phyloP scores from a whole-genome alignment of 2,888 invertebrate genomes.

The Pseudeuparius sepicola region DNA sequence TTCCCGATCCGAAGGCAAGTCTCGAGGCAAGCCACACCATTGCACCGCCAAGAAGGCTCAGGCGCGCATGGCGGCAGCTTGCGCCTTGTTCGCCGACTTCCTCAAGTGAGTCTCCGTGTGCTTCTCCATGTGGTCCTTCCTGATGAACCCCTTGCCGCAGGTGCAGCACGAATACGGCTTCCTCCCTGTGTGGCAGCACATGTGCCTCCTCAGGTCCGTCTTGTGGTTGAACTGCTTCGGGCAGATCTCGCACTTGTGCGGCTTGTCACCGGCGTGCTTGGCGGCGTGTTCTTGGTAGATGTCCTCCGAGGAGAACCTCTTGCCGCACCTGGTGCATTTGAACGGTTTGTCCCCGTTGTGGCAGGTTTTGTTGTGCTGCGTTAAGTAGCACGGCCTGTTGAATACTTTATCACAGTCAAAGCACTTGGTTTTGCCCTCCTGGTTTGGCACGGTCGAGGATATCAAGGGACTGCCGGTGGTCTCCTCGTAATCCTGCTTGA shows the following conservation, averaged over 20 bases:
- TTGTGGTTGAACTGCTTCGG: conserved; percentile 88
- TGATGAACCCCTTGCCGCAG: conserved; percentile 80
- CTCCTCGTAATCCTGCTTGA: conserved; percentile 35
- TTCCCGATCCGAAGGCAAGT: no score
- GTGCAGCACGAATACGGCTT: conserved; percentile 74
- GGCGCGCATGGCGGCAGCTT: no score
- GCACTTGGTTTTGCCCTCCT: conserved; percentile 50
- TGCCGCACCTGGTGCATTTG: conserved; percentile 78
- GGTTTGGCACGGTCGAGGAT: conserved; percentile 30
- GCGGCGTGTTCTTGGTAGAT: conserved; percentile 63
- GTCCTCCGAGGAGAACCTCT: conserved; percentile 64
- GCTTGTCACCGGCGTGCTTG: conserved; percentile 66
- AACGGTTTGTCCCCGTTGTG: conserved; percentile 80
- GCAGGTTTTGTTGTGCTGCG: conserved; percentile 84
- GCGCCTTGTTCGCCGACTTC: no score
- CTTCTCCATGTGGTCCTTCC: conserved; percentile 86
- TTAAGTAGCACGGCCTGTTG: conserved; percentile 78
- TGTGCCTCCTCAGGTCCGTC: conserved; percentile 77
- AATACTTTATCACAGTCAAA: conserved; percentile 75
- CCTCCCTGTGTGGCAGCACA: conserved; percentile 77
- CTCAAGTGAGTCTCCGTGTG: conserved; percentile 77
- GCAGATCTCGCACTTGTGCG: conserved; percentile 75
- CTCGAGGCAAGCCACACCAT: no score
- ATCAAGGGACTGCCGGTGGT: conserved; percentile 31
- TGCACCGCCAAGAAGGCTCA: no score